Evolutionary conservation across 2,888 invertebrate species (phyloP), one percentile per base, ranked within the genome.

Genomic region (Drosophila mettleri): DNA sequence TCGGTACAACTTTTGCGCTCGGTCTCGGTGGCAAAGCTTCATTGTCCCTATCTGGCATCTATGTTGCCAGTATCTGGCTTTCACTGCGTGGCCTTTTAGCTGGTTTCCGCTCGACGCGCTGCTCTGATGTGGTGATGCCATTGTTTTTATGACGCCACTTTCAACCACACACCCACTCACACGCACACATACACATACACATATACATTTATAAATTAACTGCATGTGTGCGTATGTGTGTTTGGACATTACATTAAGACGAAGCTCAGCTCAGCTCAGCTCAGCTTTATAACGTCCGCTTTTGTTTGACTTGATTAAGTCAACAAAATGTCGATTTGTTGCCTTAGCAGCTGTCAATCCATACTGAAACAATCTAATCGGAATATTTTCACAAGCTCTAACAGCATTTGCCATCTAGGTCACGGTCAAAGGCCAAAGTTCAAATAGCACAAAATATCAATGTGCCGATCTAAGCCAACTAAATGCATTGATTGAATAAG

Each of bases 21-120:
- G 20, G 41, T 46, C 71, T 52, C 59, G 29, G 39, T 58, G n/a
- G 39, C 66, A 36, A 48, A 20, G 41, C 38, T 34, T 49, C 63
- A 16, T 34, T 39, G 16, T 52, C 64, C 22, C 41, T 31, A 31
- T 12, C 41, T 24, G 41, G 27, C 41, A 38, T 29, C 20, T 29
- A 14, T 43, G n/a, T 29, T 43, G 51, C 4, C 46, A 48, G 22
- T 68, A 51, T 54, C 61, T 34, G 20, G 22, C 51, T 76, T 39
- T 57, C 24, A 62, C 55, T 36, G 62, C 29, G 74, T 87, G 85
- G 82, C 81, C 87, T 87, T 85, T 82, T 78, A 87, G 85, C 78
- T 81, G 66, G 65, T 86, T 81, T 81, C 86, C 81, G 84, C 38
- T 78, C 65, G 68, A 80, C 69, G 66, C 74, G 71, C 61, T 69